phyloP scores from a whole-genome alignment of 1,140 invertebrate genomes.

The Drosophila azteca region DNA sequence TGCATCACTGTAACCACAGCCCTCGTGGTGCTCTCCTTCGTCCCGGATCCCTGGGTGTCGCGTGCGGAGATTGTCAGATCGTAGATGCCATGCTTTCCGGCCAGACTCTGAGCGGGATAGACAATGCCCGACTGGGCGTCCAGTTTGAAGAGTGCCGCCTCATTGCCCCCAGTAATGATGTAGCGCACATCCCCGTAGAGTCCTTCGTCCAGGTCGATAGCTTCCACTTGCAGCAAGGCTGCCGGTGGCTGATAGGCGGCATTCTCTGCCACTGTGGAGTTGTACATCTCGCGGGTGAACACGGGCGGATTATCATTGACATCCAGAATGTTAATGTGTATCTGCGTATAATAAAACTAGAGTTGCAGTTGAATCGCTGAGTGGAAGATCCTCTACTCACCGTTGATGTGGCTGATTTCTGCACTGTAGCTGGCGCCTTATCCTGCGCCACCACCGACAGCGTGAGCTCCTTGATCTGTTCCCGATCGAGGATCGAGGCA shows the following conservation, averaged over 20 bases:
- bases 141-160: slow-evolving; percentile 88
- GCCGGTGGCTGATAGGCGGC: slow-evolving; percentile 90
- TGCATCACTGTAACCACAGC: slow-evolving; percentile 91
- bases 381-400: slow-evolving; percentile 81
- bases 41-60: slow-evolving; percentile 89
- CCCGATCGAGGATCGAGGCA: slow-evolving; percentile 91
- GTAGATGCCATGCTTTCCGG: slow-evolving; percentile 87
- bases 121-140: slow-evolving; percentile 90
- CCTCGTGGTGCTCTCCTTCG: slow-evolving; percentile 87
- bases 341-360: slow-evolving; percentile 74
- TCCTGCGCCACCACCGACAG: slow-evolving; percentile 92
- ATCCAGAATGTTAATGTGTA: slow-evolving; percentile 91
- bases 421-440: slow-evolving; percentile 88
- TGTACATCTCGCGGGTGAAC: slow-evolving; percentile 90
- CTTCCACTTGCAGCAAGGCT: slow-evolving; percentile 89
- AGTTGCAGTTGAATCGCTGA: neutral
- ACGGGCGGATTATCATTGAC: slow-evolving; percentile 93
- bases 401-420: slow-evolving; percentile 89
- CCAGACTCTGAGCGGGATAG: slow-evolving; percentile 89
- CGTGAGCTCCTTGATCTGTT: slow-evolving; percentile 88
- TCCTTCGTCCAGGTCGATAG: slow-evolving; percentile 91
- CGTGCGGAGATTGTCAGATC: slow-evolving; percentile 89
- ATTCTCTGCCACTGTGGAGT: slow-evolving; percentile 92
- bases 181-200: slow-evolving; percentile 90
- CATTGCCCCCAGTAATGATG: slow-evolving; percentile 89